Evolutionary conservation across 1,140 invertebrate genomes (phyloP).

Genomic region (Ceratoteleas bidentatus): DNA sequence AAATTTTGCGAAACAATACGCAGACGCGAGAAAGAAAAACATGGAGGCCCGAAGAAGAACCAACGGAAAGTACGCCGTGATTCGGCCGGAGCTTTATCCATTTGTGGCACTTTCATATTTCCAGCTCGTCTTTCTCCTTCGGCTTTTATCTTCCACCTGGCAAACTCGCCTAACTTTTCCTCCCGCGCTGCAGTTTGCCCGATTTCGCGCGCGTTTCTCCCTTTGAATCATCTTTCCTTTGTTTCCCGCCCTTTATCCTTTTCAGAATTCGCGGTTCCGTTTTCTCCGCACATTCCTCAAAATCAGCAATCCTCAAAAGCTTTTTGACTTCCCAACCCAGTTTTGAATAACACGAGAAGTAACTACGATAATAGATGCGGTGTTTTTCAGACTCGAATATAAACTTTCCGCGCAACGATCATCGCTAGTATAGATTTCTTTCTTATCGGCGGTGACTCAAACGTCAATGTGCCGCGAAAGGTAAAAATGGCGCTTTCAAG

Average conservation of each 20-base stretch:
- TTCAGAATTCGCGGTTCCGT: conserved; percentile 14
- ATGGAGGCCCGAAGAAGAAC: too few species aligned
- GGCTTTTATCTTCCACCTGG: conserved; percentile 58
- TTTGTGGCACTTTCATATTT: conserved; percentile 61
- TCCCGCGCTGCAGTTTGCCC: conserved; percentile 26
- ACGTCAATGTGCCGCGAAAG: conserved; percentile 26
- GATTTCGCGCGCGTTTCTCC: conserved; percentile 47
- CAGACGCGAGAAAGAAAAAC: conserved; percentile 3
- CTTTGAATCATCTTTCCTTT: conserved; percentile 54
- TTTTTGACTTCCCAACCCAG: conserved; percentile 53
- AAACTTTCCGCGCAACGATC: conserved; percentile 16
- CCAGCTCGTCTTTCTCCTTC: conserved; percentile 38
- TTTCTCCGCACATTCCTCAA: conserved; percentile 30
- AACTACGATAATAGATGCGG: conserved; percentile 56
- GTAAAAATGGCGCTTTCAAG: conserved; percentile 15
- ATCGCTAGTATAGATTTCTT: conserved; percentile 37
- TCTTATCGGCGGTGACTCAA: conserved; percentile 30
- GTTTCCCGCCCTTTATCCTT: conserved; percentile 43
- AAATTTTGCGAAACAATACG: conserved; percentile 45
- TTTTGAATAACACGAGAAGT: conserved; percentile 53
- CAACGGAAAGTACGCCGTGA: conserved; percentile 20
- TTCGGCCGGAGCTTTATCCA: conserved; percentile 46
- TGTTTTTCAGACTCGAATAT: conserved; percentile 41
- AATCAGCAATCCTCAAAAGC: conserved; percentile 54
- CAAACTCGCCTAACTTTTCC: conserved; percentile 61